These are phyloP conservation scores for Zapornia atra DNA, from an alignment of 2,113 vertebrate genomes.

Conservation along the genomic window DNA sequence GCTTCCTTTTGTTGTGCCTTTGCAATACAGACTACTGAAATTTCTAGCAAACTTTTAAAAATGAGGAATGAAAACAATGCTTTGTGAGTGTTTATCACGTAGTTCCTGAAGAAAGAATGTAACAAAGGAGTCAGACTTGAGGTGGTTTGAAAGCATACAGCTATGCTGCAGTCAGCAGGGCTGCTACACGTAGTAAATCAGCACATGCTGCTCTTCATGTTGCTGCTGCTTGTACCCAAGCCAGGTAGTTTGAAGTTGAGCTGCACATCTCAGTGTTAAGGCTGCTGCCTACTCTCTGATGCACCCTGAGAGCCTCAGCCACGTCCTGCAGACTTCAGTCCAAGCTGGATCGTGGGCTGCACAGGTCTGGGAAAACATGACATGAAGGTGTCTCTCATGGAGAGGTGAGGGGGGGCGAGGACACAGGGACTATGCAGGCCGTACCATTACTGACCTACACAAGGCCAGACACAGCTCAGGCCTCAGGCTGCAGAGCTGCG, in stretches of 20 bases:
- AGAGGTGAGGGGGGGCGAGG: neutral
- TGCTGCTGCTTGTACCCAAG: neutral
- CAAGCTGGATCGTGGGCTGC: neutral
- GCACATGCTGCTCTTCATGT: neutral
- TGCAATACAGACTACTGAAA: neutral
- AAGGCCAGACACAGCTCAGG: fast-evolving
- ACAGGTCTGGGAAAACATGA: fast-evolving
- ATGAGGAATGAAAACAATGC: neutral
- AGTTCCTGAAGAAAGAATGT: neutral
- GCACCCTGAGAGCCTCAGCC: neutral
- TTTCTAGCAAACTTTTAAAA: neutral
- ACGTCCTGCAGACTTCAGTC: no score
- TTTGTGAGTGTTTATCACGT: neutral
- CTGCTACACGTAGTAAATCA: fast-evolving
- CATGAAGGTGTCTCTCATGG: fast-evolving
- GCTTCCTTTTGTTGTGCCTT: neutral
- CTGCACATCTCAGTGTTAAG: neutral
- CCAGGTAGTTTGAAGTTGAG: neutral
- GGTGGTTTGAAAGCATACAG: neutral
- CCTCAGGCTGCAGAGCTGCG: no score
- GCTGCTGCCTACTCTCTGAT: neutral
- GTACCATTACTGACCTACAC: fast-evolving
- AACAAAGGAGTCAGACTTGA: neutral
- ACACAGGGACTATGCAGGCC: fast-evolving
- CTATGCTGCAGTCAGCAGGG: neutral